Conservation (phyloP, 2,888 invertebrate genomes). For the Tenthredo distinguenda region DNA sequence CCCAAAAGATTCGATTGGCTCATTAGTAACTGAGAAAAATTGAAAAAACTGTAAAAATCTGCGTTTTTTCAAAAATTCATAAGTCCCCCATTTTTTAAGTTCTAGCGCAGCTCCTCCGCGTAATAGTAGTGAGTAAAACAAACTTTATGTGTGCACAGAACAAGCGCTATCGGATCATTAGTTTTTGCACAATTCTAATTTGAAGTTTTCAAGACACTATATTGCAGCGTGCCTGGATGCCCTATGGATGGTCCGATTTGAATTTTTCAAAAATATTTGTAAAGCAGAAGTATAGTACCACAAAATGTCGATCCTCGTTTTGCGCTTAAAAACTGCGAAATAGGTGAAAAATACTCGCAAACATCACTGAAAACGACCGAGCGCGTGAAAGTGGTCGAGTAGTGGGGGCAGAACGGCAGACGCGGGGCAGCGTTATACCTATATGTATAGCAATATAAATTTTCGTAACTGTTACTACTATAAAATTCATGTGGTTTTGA, state of each 20-base stretch:
- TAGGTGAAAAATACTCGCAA: no score
- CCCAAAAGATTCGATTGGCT: neutral
- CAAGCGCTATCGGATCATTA: conserved; percentile 4
- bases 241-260: neutral
- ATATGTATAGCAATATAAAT: conserved; percentile 19
- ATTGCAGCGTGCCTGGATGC: neutral
- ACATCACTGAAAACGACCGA: no score
- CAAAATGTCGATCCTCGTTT: no score
- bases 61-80: conserved; percentile 5
- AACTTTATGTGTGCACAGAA: neutral
- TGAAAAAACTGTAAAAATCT: neutral
- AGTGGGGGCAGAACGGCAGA: no score
- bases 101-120: neutral
- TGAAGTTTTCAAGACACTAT: neutral
- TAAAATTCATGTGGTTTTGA: no score
- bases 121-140: neutral
- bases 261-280: neutral
- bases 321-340: no score
- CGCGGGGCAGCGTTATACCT: no score
- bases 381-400: no score
- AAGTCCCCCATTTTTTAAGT: neutral
- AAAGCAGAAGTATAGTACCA: conserved; percentile 11
- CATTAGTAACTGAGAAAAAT: neutral
- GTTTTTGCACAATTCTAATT: neutral
- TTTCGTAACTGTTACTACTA: conserved; percentile 57